phyloP scores from a whole-genome alignment of 2,888 invertebrate species.

The Plagodis pulveraria region DNA sequence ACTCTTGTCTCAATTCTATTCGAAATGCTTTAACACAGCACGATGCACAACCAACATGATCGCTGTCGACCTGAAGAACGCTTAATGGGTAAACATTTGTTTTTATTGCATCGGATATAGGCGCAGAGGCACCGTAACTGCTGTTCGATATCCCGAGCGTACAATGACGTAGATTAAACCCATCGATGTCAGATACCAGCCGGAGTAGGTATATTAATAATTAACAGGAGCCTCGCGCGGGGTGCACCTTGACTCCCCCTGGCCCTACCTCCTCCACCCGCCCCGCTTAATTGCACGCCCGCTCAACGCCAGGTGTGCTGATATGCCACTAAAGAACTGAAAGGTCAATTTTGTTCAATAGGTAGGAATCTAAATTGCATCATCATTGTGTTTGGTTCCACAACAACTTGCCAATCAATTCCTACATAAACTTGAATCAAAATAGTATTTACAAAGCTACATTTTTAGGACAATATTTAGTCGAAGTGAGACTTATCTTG shows the following conservation, averaged over 20 bases:
- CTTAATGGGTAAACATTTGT: too few species aligned
- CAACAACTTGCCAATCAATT: conserved; percentile 12
- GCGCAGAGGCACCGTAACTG: neutral
- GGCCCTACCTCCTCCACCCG: conserved; percentile 46
- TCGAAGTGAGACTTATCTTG: too few species aligned
- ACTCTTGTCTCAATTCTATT: too few species aligned
- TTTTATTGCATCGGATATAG: too few species aligned
- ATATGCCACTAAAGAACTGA: conserved; percentile 47
- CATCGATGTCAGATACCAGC: conserved; percentile 34
- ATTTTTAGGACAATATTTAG: neutral
- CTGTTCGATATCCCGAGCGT: conserved; percentile 18
- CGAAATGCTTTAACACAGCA: too few species aligned
- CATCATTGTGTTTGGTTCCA: conserved; percentile 1
- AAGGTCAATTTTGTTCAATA: conserved; percentile 47
- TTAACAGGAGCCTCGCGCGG: conserved; percentile 41
- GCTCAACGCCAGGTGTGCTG: conserved; percentile 51
- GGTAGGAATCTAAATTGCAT: conserved; percentile 38
- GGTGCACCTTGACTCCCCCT: conserved; percentile 62
- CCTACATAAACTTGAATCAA: neutral
- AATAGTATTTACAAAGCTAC: neutral
- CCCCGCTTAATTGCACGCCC: conserved; percentile 46
- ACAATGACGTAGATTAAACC: conserved; percentile 30
- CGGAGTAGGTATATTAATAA: conserved; percentile 55
- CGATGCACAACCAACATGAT: too few species aligned
- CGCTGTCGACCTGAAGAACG: too few species aligned